Base-by-base conservation (phyloP, 2,888 invertebrate species). In the Drosophila mettleri region DNA sequence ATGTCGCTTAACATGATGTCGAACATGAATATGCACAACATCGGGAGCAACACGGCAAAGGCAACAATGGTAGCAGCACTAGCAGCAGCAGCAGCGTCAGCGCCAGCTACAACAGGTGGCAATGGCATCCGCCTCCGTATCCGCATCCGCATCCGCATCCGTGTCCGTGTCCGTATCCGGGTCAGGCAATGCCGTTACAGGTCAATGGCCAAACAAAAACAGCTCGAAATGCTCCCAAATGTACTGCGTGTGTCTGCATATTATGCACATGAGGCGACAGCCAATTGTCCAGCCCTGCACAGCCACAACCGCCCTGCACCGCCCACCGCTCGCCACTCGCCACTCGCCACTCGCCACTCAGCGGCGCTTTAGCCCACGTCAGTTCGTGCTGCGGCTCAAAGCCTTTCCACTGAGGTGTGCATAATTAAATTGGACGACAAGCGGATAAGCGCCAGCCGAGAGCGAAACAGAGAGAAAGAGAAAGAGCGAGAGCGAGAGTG, bases 1-100 rank as follows among this genome's bases (percentile, higher is more conserved):
- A 82, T 87, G 82, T 80, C 72, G 85, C 66, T 72, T 84, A 67
- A 69, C 85, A 74, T 86, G 85, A 74, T 82, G 85, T 87, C 82
- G 73, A 85, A 85, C 86, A 87, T 68, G 76, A 65, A 73, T 72
- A 71, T 74, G 82, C 76, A 54, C 61, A 77, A 58, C 64, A 46
- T 18, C 31, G 58, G 18, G 39, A 51, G 20, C 48, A 60, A 33
- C 54, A 43, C 24, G 43, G 43, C 24, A 14, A n/a, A 9, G 10
- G 16, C n/a, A 43, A 43, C 43, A 43, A 16, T 16, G 16, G 22
- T n/a, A 43, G 9, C 39, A 57, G 46, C 62, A 68, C 20, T 20
- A 33, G n/a, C 53, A 20, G 7, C 46, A 27, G 34, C 22, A 36
- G 12, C 34, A 62, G 49, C 60, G 65, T 33, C 31, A 33, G 12